A percentile compares a stretch with the other conserved stretches of the same genome.
Conservation (phyloP, 1,140 invertebrate genomes). For the Drosophila navojoa region DNA sequence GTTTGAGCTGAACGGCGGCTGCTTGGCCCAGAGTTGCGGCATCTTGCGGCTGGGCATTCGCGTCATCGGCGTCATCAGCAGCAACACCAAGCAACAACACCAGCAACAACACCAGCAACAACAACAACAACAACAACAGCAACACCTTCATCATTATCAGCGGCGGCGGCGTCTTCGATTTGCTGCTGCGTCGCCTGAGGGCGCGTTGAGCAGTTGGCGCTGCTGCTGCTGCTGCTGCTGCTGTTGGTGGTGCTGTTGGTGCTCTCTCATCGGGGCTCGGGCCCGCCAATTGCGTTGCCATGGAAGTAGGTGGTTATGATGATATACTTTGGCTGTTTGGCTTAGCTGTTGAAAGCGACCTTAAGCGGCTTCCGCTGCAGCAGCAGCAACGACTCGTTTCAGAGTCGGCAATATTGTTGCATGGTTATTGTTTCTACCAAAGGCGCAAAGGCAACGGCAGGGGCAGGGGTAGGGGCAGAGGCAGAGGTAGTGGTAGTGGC, state of each 20-base stretch:
- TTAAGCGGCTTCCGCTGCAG: slow-evolving; percentile 61
- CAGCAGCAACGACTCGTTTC: slow-evolving; percentile 30
- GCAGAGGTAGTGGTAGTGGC: not conserved
- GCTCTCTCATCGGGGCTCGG: slow-evolving; percentile 30
- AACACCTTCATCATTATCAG: slow-evolving; percentile 80
- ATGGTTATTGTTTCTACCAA: slow-evolving; percentile 57
- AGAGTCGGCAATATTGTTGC: slow-evolving; percentile 73
- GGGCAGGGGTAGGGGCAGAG: not conserved
- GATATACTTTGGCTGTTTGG: slow-evolving; percentile 72
- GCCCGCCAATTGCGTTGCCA: slow-evolving; percentile 36
- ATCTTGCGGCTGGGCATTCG: slow-evolving; percentile 25
- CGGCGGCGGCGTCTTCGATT: slow-evolving; percentile 41
- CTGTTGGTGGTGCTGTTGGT: slow-evolving; percentile 13
- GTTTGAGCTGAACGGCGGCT: not conserved
- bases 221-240: not conserved
- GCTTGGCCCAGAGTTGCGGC: slow-evolving; percentile 23
- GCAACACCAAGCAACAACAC: slow-evolving; percentile 21
- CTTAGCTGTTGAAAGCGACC: slow-evolving; percentile 63
- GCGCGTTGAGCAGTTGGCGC: slow-evolving; percentile 33
- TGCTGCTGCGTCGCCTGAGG: slow-evolving; percentile 25
- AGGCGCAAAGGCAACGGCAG: not conserved
- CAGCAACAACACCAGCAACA: slow-evolving; percentile 33
- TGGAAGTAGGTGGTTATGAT: slow-evolving; percentile 79
- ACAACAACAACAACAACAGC: slow-evolving; percentile 33
- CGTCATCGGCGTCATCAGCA: slow-evolving; percentile 77